Evolutionary conservation across 2,888 invertebrate genomes (phyloP).

Genomic region (Brenthis ino): DNA sequence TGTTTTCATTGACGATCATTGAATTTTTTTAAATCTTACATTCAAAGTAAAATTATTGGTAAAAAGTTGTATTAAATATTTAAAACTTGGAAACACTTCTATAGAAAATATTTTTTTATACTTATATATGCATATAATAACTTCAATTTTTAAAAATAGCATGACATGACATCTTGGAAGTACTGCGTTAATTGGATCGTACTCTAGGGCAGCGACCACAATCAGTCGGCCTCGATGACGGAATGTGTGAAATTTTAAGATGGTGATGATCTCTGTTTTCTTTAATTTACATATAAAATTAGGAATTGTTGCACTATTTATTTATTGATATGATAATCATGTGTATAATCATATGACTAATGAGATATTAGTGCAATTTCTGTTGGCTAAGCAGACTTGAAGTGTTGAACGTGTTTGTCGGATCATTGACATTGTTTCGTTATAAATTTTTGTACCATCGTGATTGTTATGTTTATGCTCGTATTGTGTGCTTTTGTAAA

Average conservation of each 20-base stretch:
- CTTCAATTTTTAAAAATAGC: conserved; percentile 5
- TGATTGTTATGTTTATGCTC: conserved; percentile 77
- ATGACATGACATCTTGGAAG: conserved; percentile 29
- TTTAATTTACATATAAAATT: conserved; percentile 53
- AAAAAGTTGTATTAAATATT: neutral
- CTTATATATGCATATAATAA: too few relatives aligned
- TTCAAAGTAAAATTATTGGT: neutral
- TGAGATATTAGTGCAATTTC: conserved; percentile 44
- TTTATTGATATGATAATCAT: conserved; percentile 50
- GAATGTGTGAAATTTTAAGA: conserved; percentile 80
- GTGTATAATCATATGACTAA: conserved; percentile 51
- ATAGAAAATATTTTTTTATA: too few relatives aligned
- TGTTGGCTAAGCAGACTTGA: conserved; percentile 50
- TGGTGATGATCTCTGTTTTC: conserved; percentile 78
- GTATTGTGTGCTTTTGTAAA: conserved; percentile 65
- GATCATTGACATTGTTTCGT: conserved; percentile 80
- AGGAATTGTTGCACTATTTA: conserved; percentile 55
- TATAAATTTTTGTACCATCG: conserved; percentile 70
- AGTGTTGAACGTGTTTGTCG: conserved; percentile 70
- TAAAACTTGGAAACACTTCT: too few relatives aligned
- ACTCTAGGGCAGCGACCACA: conserved; percentile 71
- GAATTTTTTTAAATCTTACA: neutral
- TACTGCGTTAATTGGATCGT: conserved; percentile 55
- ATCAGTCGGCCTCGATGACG: conserved; percentile 79
- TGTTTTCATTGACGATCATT: neutral